These are phyloP conservation scores for Phrixothrix hirtus DNA, from an alignment of 2,888 invertebrate species.

Conservation along the genomic window DNA sequence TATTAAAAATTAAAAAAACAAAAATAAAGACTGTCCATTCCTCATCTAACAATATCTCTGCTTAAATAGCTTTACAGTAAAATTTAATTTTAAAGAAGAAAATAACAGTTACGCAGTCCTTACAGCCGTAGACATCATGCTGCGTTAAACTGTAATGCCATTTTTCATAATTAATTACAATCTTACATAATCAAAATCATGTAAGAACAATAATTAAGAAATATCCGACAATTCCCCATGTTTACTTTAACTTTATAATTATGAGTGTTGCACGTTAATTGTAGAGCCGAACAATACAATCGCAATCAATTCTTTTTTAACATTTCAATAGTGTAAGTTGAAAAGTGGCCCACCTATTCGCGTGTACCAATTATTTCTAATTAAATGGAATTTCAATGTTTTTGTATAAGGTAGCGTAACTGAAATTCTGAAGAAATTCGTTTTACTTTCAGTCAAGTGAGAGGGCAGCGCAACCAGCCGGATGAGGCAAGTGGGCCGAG, in stretches of 20 bases:
- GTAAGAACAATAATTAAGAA: slow-evolving; percentile 1
- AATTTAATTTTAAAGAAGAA: neutral
- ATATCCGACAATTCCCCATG: neutral
- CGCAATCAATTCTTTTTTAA: neutral
- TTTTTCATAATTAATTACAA: neutral
- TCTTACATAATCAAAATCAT: neutral
- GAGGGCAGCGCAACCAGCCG: slow-evolving; percentile 31
- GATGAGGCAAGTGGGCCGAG: slow-evolving; percentile 43
- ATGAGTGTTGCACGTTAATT: slow-evolving; percentile 14
- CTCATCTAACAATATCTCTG: neutral
- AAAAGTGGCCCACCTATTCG: too few relatives aligned
- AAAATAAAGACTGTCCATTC: too few relatives aligned
- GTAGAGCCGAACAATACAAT: neutral
- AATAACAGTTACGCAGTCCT: neutral
- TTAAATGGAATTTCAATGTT: too few relatives aligned
- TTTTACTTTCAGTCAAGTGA: slow-evolving; percentile 36
- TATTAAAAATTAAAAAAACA: too few relatives aligned
- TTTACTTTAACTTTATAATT: slow-evolving; percentile 32
- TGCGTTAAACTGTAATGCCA: neutral
- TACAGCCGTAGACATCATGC: neutral
- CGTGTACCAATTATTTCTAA: too few relatives aligned
- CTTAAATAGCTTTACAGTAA: neutral
- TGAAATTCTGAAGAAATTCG: slow-evolving; percentile 14
- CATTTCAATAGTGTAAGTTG: neutral
- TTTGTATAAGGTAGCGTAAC: slow-evolving; percentile 3